These are phyloP conservation scores for Apomyelois bistriatella DNA, from an alignment of 2,888 invertebrate genomes.

Conservation along the genomic window DNA sequence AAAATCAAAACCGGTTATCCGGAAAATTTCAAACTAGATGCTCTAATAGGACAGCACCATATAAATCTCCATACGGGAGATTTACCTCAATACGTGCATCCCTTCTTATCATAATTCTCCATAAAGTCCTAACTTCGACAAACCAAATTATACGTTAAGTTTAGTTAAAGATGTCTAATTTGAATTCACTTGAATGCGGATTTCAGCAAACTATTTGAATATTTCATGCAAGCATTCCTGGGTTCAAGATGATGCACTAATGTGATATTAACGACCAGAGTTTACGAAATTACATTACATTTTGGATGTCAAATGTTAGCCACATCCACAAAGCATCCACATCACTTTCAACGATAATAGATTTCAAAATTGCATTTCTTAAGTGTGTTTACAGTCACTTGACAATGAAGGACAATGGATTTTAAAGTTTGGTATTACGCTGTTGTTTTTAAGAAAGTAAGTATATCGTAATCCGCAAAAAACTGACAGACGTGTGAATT, in stretches of 20 bases:
- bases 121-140: neutral
- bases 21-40: no score
- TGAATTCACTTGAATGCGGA: slow-evolving; percentile 52
- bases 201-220: slow-evolving; percentile 39
- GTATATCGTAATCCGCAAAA: no score
- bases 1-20: no score
- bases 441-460: no score
- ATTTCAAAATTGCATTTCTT: neutral
- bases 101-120: neutral
- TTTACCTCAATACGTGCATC: neutral
- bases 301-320: neutral
- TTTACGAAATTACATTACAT: neutral
- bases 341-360: no score
- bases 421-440: no score
- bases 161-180: slow-evolving; percentile 36
- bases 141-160: slow-evolving; percentile 1
- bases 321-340: neutral
- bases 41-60: neutral
- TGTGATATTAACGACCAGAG: slow-evolving; percentile 12
- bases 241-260: slow-evolving; percentile 12
- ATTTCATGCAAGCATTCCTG: slow-evolving; percentile 29
- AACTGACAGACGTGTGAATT: no score
- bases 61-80: neutral
- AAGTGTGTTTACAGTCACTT: neutral
- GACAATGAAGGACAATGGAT: no score